Evolutionary conservation across 2,797 vertebrate species (phyloP), one percentile per base, ranked within the genome.

Genomic region (Epinephelus awoara): DNA sequence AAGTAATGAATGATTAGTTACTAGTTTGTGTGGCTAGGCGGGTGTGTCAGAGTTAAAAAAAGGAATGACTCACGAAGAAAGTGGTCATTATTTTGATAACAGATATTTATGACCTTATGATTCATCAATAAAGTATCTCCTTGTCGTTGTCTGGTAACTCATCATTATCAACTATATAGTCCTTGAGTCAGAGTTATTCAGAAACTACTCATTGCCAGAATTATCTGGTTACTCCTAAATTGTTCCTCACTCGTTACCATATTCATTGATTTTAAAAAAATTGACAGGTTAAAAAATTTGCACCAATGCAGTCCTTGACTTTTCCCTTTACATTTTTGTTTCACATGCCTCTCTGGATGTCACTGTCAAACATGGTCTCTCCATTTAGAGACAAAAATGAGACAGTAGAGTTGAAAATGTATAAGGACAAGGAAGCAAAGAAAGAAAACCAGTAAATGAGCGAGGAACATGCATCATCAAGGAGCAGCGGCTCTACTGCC

Each of bases 381-480:
- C 23, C 55, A 51, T 46, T 5, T 18, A 55, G 25, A 52, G 25
- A 47, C 23, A 42, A 52, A 63, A 29, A 27, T 3, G 5, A 70
- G 21, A 8, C 13, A 69, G 19, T 40, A 55, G 38, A 64, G 21
- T 10, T 10, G 11, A 40, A 40, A 40, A 40, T 15, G 7, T 1
- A 34, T 11, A 0, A 27, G 21, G 6, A 23, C 0, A 13, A 14
- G 6, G 25, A 49, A 15, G 8, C 0, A 0, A 61, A 46, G 23
- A 62, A 25, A 61, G 8, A 59, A 40, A 51, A 25, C 3, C 0
- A 44, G 9, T 23, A 58, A 54, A 25, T 19, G 12, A 73, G 1
- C 25, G 11, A 23, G 19, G 1, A 63, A 29, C 17, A 38, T 3
- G 57, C 21, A 42, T 4, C 18, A 46, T 63, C 9, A 17, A 29